Base-by-base conservation (phyloP, 1,140 invertebrate species). In the Heliconius hewitsoni region DNA sequence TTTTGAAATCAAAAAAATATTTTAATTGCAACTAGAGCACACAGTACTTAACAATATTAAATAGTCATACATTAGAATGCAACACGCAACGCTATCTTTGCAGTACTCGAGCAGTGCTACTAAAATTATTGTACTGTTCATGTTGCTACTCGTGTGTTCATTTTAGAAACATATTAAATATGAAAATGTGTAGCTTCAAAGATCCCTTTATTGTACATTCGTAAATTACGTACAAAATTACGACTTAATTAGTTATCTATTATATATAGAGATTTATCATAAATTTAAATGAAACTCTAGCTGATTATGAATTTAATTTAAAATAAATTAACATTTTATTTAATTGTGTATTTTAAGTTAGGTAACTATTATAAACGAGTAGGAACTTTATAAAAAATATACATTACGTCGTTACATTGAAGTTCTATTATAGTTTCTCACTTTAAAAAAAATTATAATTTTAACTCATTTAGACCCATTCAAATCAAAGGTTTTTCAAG, bases 351-450 rank as follows among this genome's bases (percentile, higher is more conserved):
- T 42, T 42, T 42, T 42, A 13, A 42, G 42, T 42, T 42, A 13
- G 42, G 11, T 42, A 13, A 57, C 55, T 13, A 66, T 13, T 66
- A 13, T 0, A 66, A 66, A 27, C 3, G 11, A 9, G 57, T 13
- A 6, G 3, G 46, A 16, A 23, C n/a, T 23, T 57, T 66, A 27
- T 27, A 3, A 13, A 66, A 66, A 66, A 30, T 27, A 8, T 66
- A 30, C 3, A 66, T 66, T 27, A 27, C 11, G 23, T 60, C n/a
- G 57, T 60, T 73, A 70, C 52, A 34, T 60, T 55, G 76, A 80
- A 82, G 78, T 73, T 80, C 78, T 70, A 30, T 39, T 57, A 75
- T 76, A 78, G 75, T 82, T 76, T 57, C 42, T 42, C 42, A 42
- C 42, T 42, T 34, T 34, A 34, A 34, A 34, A 3, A 0, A 34